Evolutionary conservation across 1,140 invertebrate species (phyloP).

Genomic region (Pteromalus puparum): DNA sequence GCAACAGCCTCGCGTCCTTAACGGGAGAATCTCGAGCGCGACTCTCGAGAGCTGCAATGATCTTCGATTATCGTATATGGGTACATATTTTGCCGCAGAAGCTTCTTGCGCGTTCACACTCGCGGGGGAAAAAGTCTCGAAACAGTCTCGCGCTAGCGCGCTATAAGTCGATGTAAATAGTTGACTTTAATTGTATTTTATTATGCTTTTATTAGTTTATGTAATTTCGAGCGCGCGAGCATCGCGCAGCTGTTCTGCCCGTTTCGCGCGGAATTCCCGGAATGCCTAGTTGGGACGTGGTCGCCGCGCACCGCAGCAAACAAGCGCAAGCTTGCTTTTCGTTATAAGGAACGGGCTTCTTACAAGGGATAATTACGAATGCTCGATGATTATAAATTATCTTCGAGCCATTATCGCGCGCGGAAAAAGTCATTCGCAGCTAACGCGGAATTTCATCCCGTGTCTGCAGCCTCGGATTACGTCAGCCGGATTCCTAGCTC

Average conservation of each 20-base stretch:
- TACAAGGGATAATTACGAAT: conserved; percentile 33
- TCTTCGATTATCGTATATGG: conserved; percentile 51
- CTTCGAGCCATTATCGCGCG: not conserved
- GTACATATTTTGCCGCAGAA: conserved; percentile 42
- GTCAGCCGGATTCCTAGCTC: too few relatives aligned
- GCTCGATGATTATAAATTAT: conserved; percentile 24
- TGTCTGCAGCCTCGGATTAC: too few relatives aligned
- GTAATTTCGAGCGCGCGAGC: conserved; percentile 39
- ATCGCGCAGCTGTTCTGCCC: not conserved
- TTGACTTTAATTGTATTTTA: conserved; percentile 52
- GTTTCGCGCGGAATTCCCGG: not conserved
- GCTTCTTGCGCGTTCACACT: conserved; percentile 40
- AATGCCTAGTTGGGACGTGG: not conserved
- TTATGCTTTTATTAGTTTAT: conserved; percentile 49
- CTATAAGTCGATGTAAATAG: conserved; percentile 51
- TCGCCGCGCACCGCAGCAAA: not conserved
- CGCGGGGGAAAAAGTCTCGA: conserved; percentile 20
- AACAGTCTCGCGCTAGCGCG: too few relatives aligned
- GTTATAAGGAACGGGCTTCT: not conserved
- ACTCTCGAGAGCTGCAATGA: conserved; percentile 14
- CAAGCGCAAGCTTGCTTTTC: conserved; percentile 7
- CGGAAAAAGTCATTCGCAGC: not conserved
- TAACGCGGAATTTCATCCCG: too few relatives aligned
- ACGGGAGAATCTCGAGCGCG: conserved; percentile 20
- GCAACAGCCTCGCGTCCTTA: conserved; percentile 24